These are phyloP conservation scores for Deilephila elpenor DNA, from an alignment of 2,888 invertebrate genomes.

Conservation along the genomic window DNA sequence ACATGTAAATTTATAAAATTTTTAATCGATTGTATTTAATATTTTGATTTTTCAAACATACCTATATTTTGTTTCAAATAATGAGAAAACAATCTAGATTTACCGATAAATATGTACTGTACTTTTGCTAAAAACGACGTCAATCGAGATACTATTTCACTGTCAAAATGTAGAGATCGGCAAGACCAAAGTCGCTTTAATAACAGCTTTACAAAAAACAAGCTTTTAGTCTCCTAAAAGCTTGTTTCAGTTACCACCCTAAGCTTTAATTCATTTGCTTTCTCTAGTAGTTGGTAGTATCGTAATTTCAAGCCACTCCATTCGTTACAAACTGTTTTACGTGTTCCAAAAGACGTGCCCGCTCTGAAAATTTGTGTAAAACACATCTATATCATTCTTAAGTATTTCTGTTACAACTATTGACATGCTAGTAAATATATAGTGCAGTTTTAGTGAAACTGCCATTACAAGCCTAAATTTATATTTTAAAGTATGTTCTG, in stretches of 20 bases:
- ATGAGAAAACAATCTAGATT: too few relatives aligned
- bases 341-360: neutral
- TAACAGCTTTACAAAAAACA: neutral
- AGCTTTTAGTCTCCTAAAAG: neutral
- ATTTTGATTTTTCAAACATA: too few relatives aligned
- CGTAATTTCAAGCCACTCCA: slow-evolving; percentile 2
- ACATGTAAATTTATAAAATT: too few relatives aligned
- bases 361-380: neutral
- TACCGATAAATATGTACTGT: too few relatives aligned
- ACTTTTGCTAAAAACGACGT: too few relatives aligned
- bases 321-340: slow-evolving; percentile 12
- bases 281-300: neutral
- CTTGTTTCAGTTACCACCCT: neutral
- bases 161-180: neutral
- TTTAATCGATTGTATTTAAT: too few relatives aligned
- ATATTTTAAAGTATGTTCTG: too few relatives aligned
- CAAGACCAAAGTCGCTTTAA: neutral
- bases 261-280: neutral
- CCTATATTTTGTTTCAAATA: too few relatives aligned
- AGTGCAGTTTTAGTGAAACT: neutral
- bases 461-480: too few relatives aligned
- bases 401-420: neutral
- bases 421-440: neutral
- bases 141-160: neutral
- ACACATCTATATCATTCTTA: neutral